These are phyloP conservation scores for Tretioscincus oriximinensis DNA, from an alignment of 2,113 vertebrate species.

Conservation along the genomic window DNA sequence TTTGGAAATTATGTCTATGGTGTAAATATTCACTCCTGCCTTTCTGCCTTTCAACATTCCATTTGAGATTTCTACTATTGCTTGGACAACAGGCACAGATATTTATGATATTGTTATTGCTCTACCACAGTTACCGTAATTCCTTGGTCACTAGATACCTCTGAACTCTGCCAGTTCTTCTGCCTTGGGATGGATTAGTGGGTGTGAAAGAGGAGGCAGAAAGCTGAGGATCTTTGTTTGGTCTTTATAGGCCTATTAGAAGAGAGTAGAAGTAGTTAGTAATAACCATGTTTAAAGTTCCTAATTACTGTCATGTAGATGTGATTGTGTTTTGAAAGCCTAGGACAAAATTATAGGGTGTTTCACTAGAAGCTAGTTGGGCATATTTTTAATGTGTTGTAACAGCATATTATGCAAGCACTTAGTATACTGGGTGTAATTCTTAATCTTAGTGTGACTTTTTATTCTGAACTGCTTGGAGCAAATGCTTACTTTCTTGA, in stretches of 20 bases:
- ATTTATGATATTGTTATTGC: not conserved
- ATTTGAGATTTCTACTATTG: conserved; percentile 27
- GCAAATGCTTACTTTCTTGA: not conserved
- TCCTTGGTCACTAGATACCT: not conserved
- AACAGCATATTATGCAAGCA: conserved; percentile 7
- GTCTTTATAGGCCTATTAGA: conserved; percentile 9
- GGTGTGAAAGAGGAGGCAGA: not conserved
- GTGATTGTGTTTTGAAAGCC: not conserved
- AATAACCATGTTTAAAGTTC: not conserved
- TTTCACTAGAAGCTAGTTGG: not conserved
- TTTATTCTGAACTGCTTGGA: not conserved
- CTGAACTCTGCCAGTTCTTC: not conserved
- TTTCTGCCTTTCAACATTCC: not conserved
- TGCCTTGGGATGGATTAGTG: not conserved
- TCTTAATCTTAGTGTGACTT: not conserved
- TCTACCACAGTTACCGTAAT: not conserved
- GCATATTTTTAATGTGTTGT: not conserved
- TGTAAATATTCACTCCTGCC: conserved; percentile 14
- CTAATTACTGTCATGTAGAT: conserved; percentile 10
- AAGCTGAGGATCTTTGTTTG: rapidly evolving
- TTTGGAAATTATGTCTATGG: not conserved
- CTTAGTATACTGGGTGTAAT: conserved; percentile 3
- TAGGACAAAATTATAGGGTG: not conserved
- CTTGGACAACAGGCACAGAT: not conserved
- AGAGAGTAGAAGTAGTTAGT: not conserved